Conservation (phyloP, 2,888 invertebrate species). For the Charanyca ferruginea region DNA sequence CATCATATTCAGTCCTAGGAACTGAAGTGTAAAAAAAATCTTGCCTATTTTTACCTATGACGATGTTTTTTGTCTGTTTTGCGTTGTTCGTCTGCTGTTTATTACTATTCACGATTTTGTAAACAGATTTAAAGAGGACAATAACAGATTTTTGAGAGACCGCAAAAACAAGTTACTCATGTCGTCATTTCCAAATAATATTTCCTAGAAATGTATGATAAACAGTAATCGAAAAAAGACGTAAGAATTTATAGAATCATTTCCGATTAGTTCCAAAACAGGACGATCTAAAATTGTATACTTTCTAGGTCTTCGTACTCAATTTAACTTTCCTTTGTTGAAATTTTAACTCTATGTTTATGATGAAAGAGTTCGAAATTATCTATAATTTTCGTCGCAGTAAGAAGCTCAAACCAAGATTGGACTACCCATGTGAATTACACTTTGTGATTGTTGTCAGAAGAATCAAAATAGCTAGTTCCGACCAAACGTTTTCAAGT, state of each 20-base stretch:
- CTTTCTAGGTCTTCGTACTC: slow-evolving; percentile 8
- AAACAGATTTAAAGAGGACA: background rate
- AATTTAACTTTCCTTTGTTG: background rate
- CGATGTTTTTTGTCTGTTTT: background rate
- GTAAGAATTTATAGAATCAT: slow-evolving; percentile 18
- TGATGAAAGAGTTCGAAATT: background rate
- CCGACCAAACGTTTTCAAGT: background rate
- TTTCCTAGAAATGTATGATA: background rate
- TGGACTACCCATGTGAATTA: slow-evolving; percentile 9
- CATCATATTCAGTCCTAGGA: slow-evolving; percentile 4
- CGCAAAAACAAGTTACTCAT: background rate
- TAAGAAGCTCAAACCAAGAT: background rate
- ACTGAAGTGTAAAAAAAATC: slow-evolving; percentile 12
- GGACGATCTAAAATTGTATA: slow-evolving; percentile 39
- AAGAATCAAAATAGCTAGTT: slow-evolving; percentile 18
- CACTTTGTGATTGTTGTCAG: slow-evolving; percentile 14
- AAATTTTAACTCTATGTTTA: slow-evolving; percentile 5
- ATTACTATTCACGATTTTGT: background rate
- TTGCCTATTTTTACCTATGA: slow-evolving; percentile 17
- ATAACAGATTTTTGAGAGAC: background rate
- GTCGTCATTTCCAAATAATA: background rate
- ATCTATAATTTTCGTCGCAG: background rate
- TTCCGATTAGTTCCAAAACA: slow-evolving; percentile 11
- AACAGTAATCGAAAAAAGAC: background rate
- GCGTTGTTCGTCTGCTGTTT: too few relatives aligned